Percentiles rank a stretch among this genome's conserved stretches.
These are phyloP conservation scores for Solenopsis fugax DNA, from an alignment of 1,140 invertebrate genomes.

Conservation along the genomic window DNA sequence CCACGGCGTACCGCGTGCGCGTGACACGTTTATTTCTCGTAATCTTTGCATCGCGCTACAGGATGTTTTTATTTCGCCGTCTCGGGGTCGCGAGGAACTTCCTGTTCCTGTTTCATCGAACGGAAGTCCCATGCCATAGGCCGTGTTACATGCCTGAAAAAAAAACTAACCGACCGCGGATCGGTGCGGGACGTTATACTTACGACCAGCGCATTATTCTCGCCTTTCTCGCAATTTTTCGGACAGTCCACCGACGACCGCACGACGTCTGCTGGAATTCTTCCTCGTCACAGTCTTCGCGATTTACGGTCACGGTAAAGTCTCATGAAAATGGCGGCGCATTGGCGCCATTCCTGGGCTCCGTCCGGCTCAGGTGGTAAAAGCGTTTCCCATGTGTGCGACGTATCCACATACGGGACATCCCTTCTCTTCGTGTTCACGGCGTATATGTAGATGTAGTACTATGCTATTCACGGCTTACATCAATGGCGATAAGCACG, in stretches of 20 bases:
- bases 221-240: conserved; percentile 67
- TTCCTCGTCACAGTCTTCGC: conserved; percentile 73
- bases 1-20: conserved; percentile 19
- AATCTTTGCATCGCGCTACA: conserved; percentile 81
- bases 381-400: conserved; percentile 1
- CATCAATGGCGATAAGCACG: too few species aligned
- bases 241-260: conserved; percentile 50
- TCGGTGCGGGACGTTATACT: conserved; percentile 72
- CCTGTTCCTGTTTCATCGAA: conserved; percentile 86
- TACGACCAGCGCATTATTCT: conserved; percentile 80
- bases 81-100: conserved; percentile 83
- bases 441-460: too few species aligned
- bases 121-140: conserved; percentile 86
- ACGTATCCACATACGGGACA: neutral
- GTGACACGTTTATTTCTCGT: conserved; percentile 71
- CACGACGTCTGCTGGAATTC: conserved; percentile 69
- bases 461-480: too few species aligned
- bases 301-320: conserved; percentile 79
- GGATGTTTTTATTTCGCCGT: conserved; percentile 86
- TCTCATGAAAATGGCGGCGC: conserved; percentile 82
- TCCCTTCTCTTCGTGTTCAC: neutral
- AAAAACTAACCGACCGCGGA: conserved; percentile 62
- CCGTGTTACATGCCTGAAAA: conserved; percentile 77
- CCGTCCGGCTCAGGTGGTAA: conserved; percentile 39
- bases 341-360: conserved; percentile 79